Evolutionary conservation across 2,797 vertebrate species (phyloP).

Genomic region (Hafferia zeledoni): DNA sequence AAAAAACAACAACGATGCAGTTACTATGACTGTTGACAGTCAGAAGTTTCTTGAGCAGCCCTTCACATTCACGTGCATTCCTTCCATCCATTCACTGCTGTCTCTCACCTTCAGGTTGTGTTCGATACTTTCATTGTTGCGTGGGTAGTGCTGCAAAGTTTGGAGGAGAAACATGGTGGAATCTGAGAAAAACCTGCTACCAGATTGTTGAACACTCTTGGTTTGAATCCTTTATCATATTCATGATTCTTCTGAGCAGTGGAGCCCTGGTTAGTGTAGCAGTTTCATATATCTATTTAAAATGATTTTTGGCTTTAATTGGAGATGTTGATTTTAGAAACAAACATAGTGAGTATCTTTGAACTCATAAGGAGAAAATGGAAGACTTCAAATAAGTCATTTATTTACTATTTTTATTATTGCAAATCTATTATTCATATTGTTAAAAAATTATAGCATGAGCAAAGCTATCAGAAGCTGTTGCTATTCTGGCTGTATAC

Average conservation of each 20-base stretch:
- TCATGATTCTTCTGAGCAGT: constrained; percentile 96
- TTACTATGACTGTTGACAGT: not conserved
- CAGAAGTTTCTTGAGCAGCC: not conserved
- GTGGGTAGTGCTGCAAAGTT: constrained; percentile 68
- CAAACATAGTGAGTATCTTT: not conserved
- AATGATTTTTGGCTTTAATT: not conserved
- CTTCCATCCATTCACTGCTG: not conserved
- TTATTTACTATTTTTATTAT: not conserved
- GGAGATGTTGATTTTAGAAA: not conserved
- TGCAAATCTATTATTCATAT: not conserved
- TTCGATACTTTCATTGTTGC: constrained; percentile 77
- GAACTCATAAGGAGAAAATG: not conserved
- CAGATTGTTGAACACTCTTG: constrained; percentile 95
- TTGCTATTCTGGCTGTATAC: not conserved
- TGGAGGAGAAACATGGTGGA: constrained; percentile 84
- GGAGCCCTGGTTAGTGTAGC: constrained; percentile 85
- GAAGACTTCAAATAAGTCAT: not conserved
- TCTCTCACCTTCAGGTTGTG: constrained; percentile 78
- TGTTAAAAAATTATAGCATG: not conserved
- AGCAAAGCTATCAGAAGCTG: not conserved
- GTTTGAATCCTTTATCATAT: constrained; percentile 97
- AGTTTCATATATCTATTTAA: not conserved
- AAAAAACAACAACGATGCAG: accelerated
- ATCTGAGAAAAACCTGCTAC: constrained; percentile 89
- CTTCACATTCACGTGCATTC: accelerated